Conservation (phyloP, 23 tunicate species). For the Botrylloides violaceus region DNA sequence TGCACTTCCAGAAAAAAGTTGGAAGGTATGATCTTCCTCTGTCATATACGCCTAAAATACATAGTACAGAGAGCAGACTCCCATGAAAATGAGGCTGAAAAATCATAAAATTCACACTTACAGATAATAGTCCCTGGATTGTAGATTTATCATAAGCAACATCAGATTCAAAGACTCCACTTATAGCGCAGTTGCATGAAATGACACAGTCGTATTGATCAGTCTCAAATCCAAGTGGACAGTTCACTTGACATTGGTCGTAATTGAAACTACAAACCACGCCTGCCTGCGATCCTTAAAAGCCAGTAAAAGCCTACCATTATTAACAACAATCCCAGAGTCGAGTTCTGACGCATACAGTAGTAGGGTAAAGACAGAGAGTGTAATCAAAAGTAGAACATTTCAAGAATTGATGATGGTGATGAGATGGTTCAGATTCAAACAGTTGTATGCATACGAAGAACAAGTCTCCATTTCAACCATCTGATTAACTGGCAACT, state of each 20-base stretch:
- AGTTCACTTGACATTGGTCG: background rate
- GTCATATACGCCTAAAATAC: slow-evolving; percentile 19
- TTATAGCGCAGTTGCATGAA: slow-evolving; percentile 19
- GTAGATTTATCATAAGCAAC: slow-evolving; percentile 9
- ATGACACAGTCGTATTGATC: slow-evolving; percentile 12
- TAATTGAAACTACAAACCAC: slow-evolving; percentile 7
- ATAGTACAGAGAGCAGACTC: too few relatives aligned
- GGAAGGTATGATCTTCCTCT: slow-evolving; percentile 21
- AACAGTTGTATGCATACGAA: too few relatives aligned
- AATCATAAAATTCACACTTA: background rate
- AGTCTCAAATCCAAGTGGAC: slow-evolving; percentile 17
- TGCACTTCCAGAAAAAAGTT: slow-evolving; percentile 26
- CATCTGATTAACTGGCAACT: too few relatives aligned
- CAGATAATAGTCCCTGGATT: slow-evolving; percentile 7
- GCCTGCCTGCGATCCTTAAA: slow-evolving; percentile 6
- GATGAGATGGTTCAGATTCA: too few relatives aligned
- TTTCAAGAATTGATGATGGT: too few relatives aligned
- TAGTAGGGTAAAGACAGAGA: too few relatives aligned
- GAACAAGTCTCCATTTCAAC: too few relatives aligned
- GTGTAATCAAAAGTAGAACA: too few relatives aligned
- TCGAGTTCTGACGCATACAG: too few relatives aligned
- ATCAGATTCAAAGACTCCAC: slow-evolving; percentile 20
- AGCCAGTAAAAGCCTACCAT: too few relatives aligned
- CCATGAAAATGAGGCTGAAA: too few relatives aligned
- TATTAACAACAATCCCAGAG: too few relatives aligned